Evolutionary conservation across 1,140 invertebrate genomes (phyloP), one percentile per base, ranked within the genome.

Genomic region (Eumeta japonica): DNA sequence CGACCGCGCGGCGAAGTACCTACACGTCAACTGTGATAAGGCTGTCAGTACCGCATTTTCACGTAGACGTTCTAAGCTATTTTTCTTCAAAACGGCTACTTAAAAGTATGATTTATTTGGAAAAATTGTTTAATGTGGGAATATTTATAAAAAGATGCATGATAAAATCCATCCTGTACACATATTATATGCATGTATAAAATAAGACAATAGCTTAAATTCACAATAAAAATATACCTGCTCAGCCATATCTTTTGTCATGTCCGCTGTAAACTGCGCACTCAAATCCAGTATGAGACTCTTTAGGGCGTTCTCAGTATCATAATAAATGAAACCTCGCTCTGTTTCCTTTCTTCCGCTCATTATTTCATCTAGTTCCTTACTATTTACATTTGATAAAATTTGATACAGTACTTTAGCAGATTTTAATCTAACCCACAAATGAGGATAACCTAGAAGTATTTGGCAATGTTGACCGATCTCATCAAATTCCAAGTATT

Each of bases 381-480:
- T 76, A 3, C 76, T 58, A 45, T 88, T 78, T 39, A 87, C 78
- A 1, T 77, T 53, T 3, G 78, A 73, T 19, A 95, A 74, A 30
- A 93, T 74, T 14, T 83, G 77, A 2, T 85, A 85, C 14, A 94
- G 62, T 24, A 92, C 77, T 58, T 92, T 87, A 2, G 82, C 78
- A 10, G 89, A 79, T 36, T 80, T 79, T 29, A 91, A 71, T 36
- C 91, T 80, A 2, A 94, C 87, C 85, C 67, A 52, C 80, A 67
- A 48, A 81, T 79, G 68, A 74, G 79, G 77, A 47, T 81, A 78
- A 0, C 61, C 78, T 10, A 81, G 77, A 1, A 92, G 65, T 0
- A 80, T 64, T 71, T 90, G 85, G 56, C 84, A 89, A n/a, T 87
- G 66, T 54, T 87, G 76, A 67, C 85, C 79, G 82, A 90, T 52